Conservation (phyloP, 2,888 invertebrate genomes). For the Julus scanicus region DNA sequence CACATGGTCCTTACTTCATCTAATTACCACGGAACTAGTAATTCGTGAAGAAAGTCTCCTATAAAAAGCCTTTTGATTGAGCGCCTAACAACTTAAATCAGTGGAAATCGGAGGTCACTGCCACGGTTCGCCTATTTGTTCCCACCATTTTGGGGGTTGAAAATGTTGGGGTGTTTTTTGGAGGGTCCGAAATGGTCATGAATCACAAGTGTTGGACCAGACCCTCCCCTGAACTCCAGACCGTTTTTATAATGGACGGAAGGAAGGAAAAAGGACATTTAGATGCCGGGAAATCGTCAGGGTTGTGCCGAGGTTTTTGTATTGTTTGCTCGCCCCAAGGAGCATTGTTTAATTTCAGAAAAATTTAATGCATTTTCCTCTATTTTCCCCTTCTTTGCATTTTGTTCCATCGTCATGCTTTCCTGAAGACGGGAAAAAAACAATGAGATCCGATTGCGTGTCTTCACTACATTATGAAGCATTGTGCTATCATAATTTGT, state of each 20-base stretch:
- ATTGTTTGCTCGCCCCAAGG: constrained; percentile 21
- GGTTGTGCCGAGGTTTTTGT: constrained; percentile 11
- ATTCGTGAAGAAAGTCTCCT: not conserved
- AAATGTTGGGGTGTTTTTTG: not conserved
- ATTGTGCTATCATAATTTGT: not conserved
- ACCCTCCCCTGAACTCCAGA: not conserved
- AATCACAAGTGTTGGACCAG: not conserved
- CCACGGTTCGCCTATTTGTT: constrained; percentile 26
- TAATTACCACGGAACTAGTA: not conserved
- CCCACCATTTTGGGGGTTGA: constrained; percentile 28
- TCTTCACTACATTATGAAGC: not conserved
- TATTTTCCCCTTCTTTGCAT: constrained; percentile 20
- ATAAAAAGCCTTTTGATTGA: constrained; percentile 30
- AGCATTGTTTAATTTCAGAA: not conserved
- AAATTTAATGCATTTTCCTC: constrained; percentile 10
- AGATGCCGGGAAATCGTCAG: not conserved
- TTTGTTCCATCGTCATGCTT: constrained; percentile 33
- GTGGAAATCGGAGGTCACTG: not conserved
- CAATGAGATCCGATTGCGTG: constrained; percentile 19
- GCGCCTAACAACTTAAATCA: not conserved
- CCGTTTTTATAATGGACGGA: constrained; percentile 20
- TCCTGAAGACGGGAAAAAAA: not conserved
- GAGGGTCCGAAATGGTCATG: not conserved
- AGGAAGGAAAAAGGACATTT: not conserved
- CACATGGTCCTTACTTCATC: not conserved